Conservation (phyloP, 1,140 invertebrate species). For the Drosophila lacteicornis region DNA sequence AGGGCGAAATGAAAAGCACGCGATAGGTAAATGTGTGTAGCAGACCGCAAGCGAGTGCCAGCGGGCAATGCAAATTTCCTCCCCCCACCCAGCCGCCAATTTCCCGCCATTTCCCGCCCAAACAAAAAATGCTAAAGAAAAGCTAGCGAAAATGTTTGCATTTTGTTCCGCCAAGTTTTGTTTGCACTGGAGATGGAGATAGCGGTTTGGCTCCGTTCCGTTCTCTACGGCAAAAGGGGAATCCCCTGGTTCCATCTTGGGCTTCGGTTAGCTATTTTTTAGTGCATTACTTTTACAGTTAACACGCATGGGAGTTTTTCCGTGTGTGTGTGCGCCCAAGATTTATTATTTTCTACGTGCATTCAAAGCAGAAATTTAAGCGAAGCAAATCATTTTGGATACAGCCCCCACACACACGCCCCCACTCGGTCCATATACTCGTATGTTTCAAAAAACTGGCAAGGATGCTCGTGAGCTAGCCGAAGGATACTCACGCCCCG, state of each 20-base stretch:
- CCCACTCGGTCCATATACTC: constrained; percentile 8
- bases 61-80: constrained; percentile 48
- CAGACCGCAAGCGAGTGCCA: constrained; percentile 47
- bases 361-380: constrained; percentile 60
- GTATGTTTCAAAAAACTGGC: constrained; percentile 9
- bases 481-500: constrained; percentile 21
- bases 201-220: constrained; percentile 42
- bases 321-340: constrained; percentile 7
- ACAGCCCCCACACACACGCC: constrained; percentile 10
- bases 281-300: constrained; percentile 45
- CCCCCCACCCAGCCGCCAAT: neutral
- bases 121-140: constrained; percentile 30
- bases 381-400: constrained; percentile 49
- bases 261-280: constrained; percentile 38
- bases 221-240: constrained; percentile 12
- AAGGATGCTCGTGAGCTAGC: constrained; percentile 1
- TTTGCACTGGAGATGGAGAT: constrained; percentile 70
- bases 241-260: constrained; percentile 5
- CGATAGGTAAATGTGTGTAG: constrained; percentile 44
- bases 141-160: constrained; percentile 65
- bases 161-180: constrained; percentile 72
- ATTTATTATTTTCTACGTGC: constrained; percentile 67
- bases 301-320: constrained; percentile 11
- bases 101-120: constrained; percentile 41
- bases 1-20: constrained; percentile 9